These are phyloP conservation scores for Haliclona indistincta DNA, from an alignment of 37 sponge, comb jelly and placozoan species.

Conservation along the genomic window DNA sequence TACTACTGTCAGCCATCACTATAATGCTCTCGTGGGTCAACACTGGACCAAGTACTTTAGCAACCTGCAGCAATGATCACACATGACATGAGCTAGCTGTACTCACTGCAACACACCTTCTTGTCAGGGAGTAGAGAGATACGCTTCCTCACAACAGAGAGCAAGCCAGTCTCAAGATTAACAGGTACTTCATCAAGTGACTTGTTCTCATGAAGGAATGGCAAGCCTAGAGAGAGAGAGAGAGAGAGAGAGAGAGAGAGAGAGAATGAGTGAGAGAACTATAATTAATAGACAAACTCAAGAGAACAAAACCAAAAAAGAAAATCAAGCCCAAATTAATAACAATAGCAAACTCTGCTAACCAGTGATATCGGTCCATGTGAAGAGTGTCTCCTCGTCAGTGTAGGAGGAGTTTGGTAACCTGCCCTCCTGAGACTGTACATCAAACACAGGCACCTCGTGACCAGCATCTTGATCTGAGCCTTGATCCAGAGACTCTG, in stretches of 20 bases:
- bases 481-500: background rate
- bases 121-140: conserved; percentile 62
- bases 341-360: too few relatives aligned
- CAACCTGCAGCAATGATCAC: too few relatives aligned
- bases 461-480: conserved; percentile 16
- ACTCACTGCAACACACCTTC: background rate
- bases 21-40: conserved; percentile 53
- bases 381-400: conserved; percentile 59
- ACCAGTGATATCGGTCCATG: conserved; percentile 65
- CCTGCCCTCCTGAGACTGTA: conserved; percentile 37
- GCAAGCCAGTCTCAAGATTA: conserved; percentile 69
- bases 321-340: too few relatives aligned
- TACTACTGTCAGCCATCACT: conserved; percentile 62
- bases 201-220: conserved; percentile 19
- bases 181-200: conserved; percentile 27
- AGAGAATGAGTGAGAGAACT: background rate
- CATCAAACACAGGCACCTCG: conserved; percentile 36
- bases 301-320: background rate
- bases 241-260: background rate
- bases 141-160: conserved; percentile 49
- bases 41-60: conserved; percentile 51
- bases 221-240: conserved; percentile 1
- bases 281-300: background rate
- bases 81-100: too few relatives aligned
- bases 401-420: conserved; percentile 66